Base-by-base conservation (phyloP, 2,113 vertebrate species). In the Otus sunia region DNA sequence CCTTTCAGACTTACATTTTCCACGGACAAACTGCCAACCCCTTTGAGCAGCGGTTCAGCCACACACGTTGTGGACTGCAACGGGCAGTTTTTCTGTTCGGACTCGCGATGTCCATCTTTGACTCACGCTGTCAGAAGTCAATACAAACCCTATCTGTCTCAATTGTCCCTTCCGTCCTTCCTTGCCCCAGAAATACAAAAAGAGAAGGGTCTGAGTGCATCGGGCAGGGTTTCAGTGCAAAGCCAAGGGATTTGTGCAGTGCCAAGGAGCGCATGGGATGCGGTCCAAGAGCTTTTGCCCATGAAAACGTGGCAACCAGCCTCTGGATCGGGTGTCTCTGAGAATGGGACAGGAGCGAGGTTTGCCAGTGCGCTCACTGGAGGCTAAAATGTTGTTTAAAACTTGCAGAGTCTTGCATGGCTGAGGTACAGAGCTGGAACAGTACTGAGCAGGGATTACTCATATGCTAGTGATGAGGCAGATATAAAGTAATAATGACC, bases 261-360 rank as follows among this genome's bases (percentile, higher is more conserved):
- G 56, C 71, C 62, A 41, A 29, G 41, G 50, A 86, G 73, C 0
- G 1, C 16, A 2, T 1, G 22, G 81, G 66, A 34, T 0, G 0
- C 17, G 37, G 15, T 19, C 77, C 90, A 81, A 62, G 53, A 89
- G 56, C 30, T 39, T 43, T 87, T 91, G 60, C 62, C 87, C 90
- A 60, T 10, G 62, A 59, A 94, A 91, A 72, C 2, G 50, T 76
- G 53, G 74, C 92, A 95, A 49, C 21, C 69, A 66, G 84, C 53
- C 5, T 6, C 58, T 15, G 17, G 58, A 68, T 53, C 0, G 1
- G 23, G 71, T 50, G 47, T 76, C 66, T 43, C 22, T 6, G 22
- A 60, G 71, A 32, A 41, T 2, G 32, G 43, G 62, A 69, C 15
- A 12, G 17, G 66, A 82, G 60, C 1, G 3, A 18, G 19, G 39